Percentiles rank a stretch among this genome's conserved stretches.
Conservation (phyloP, 2,113 vertebrate genomes). For the Cololabis saira region DNA sequence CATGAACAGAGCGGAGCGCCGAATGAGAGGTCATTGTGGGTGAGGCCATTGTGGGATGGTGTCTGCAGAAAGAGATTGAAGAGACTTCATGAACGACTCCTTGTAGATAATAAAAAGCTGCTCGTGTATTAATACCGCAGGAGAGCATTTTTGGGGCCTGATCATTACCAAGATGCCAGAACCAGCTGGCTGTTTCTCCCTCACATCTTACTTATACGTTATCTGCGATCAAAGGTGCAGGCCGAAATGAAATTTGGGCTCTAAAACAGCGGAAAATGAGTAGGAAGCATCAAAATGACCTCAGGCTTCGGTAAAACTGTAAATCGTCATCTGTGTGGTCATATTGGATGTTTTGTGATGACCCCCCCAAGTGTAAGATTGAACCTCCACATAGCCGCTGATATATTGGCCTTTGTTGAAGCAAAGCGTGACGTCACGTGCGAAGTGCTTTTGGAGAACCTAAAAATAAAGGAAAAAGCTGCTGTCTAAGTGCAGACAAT, state of each 20-base stretch:
- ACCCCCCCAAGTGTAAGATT: too few species aligned
- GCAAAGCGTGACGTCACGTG: too few species aligned
- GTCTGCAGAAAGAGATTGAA: neutral
- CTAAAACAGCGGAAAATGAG: neutral
- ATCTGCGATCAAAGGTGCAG: constrained; percentile 3
- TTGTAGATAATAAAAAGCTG: constrained; percentile 14
- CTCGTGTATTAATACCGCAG: constrained; percentile 23
- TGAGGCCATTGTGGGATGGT: neutral
- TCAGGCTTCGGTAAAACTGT: neutral
- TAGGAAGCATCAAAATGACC: neutral
- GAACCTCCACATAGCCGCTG: too few species aligned
- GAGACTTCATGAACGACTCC: constrained; percentile 16
- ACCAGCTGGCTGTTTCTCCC: constrained; percentile 36
- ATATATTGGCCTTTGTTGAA: too few species aligned
- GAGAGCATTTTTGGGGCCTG: constrained; percentile 35
- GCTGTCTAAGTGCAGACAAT: too few species aligned
- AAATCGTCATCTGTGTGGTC: neutral
- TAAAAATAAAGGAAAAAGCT: too few species aligned
- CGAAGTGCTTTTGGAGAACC: too few species aligned
- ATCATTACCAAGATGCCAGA: constrained; percentile 57
- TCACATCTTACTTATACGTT: constrained; percentile 21
- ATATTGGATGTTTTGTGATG: neutral
- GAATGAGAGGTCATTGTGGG: neutral
- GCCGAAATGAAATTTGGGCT: neutral
- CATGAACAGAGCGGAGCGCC: neutral